Evolutionary conservation across 2,888 invertebrate species (phyloP), one percentile per base, ranked within the genome.

Genomic region (Parnassius smintheus): DNA sequence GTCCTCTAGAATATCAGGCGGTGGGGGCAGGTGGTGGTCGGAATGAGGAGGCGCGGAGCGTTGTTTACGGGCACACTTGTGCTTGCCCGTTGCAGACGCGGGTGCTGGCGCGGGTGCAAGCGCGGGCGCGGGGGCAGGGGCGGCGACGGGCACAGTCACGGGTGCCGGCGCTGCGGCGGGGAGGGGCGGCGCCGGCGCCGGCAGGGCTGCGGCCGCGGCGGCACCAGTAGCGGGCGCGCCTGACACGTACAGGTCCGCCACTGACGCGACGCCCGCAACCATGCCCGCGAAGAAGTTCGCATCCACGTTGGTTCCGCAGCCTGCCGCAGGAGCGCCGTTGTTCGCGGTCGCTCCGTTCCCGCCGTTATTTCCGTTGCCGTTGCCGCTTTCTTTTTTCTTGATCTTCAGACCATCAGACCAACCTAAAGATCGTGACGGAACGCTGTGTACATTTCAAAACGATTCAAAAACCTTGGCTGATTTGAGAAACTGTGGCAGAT

Each of bases 1-100:
- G 61, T 90, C 84, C 75, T 86, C 86, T 49, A 83, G 80, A 70
- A 89, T 87, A 74, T 91, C 91, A 2, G 86, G 88, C 85, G 88
- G 91, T 75, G 89, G 90, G 75, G 89, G 91, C 75, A 89, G 83
- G 82, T 91, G 86, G 81, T 91, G 86, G 86, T 91, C 90, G 74
- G 86, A 80, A 77, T 84, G 84, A 9, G 83, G 78, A 59, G 85
- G 82, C 66, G 82, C 82, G 65, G 56, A 46, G 66, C 89, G 85
- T 71, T 86, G 86, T 74, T 91, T 92, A 73, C 91, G 88, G 71
- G 87, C 72, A 76, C 91, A 80, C 82, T 92, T 88, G 82, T 87
- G 88, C 78, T 86, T 83, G 75, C 67, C 67, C 69, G 75, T 66
- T 76, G 76, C 67, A 69, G 71, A 64, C 65, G 66, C 72, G 64